phyloP scores from a whole-genome alignment of 2,888 invertebrate species.

The Nephrotoma appendiculata region DNA sequence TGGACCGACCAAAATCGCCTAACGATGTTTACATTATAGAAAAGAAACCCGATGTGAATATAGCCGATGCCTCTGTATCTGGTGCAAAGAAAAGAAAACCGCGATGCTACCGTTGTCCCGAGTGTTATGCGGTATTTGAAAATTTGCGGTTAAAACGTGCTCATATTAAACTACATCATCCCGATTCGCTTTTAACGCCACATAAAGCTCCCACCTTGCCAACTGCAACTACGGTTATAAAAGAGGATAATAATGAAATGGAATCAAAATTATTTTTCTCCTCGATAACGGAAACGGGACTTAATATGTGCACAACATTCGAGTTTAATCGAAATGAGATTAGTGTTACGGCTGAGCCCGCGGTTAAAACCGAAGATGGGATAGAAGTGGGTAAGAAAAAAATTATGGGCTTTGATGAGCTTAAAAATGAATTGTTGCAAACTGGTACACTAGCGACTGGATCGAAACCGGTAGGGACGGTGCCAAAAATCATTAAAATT shows the following conservation, averaged over 20 bases:
- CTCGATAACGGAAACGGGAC: not conserved
- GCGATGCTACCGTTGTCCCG: slow-evolving; percentile 28
- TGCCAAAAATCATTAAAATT: not conserved
- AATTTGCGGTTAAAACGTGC: slow-evolving; percentile 29
- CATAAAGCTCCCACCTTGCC: not conserved
- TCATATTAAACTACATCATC: slow-evolving; percentile 28
- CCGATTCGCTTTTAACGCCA: slow-evolving; percentile 17
- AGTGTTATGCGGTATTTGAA: slow-evolving; percentile 26
- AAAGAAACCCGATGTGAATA: slow-evolving; percentile 12
- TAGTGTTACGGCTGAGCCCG: not conserved
- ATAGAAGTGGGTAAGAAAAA: not conserved
- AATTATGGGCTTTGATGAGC: not conserved
- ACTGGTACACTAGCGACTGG: not conserved
- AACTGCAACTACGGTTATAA: not conserved
- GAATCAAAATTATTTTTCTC: not conserved
- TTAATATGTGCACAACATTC: not conserved
- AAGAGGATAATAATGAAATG: not conserved
- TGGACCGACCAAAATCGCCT: not conserved
- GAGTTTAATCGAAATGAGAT: not conserved
- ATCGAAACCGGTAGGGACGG: not conserved
- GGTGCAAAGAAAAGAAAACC: not conserved
- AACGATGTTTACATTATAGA: not conserved
- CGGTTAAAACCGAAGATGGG: slow-evolving; percentile 5
- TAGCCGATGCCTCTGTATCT: slow-evolving; percentile 5
- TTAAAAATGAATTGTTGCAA: not conserved